phyloP scores from a whole-genome alignment of 2,113 vertebrate species.

The Phylloscopus trochiloides region DNA sequence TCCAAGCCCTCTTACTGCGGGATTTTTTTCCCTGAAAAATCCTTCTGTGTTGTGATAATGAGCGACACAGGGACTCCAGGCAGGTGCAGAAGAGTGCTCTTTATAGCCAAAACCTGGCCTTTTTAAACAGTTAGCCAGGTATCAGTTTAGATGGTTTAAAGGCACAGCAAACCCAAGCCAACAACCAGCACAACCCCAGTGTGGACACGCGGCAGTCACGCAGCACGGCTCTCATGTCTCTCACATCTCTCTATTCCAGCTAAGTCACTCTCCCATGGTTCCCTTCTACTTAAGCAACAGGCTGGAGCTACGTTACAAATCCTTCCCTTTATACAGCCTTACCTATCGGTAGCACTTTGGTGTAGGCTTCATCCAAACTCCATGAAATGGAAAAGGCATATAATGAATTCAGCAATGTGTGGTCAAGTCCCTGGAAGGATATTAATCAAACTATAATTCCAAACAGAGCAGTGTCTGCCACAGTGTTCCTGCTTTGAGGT shows the following conservation, averaged over 20 bases:
- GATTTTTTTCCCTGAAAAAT: not conserved
- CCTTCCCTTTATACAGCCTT: not conserved
- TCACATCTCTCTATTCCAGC: not conserved
- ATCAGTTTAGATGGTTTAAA: not conserved
- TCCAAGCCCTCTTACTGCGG: not conserved
- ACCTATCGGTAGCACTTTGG: not conserved
- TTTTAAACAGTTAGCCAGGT: not conserved
- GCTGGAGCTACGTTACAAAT: not conserved
- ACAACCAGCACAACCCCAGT: no score
- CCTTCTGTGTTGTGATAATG: not conserved
- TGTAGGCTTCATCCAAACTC: not conserved
- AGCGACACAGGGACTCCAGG: rapidly evolving
- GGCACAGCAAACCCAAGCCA: not conserved
- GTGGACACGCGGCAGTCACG: not conserved
- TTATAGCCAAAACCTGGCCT: not conserved
- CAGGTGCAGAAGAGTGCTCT: not conserved
- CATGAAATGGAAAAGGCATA: not conserved
- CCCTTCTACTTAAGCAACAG: no score
- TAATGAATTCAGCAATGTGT: not conserved
- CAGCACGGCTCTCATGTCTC: not conserved
- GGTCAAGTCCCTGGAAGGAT: not conserved
- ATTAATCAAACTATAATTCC: not conserved
- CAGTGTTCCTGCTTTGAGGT: not conserved
- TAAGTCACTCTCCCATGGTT: not conserved
- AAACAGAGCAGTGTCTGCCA: not conserved